Percentiles rank a stretch among this genome's conserved stretches.
Conservation (phyloP, 2,113 vertebrate genomes). For the Callospermophilus lateralis region DNA sequence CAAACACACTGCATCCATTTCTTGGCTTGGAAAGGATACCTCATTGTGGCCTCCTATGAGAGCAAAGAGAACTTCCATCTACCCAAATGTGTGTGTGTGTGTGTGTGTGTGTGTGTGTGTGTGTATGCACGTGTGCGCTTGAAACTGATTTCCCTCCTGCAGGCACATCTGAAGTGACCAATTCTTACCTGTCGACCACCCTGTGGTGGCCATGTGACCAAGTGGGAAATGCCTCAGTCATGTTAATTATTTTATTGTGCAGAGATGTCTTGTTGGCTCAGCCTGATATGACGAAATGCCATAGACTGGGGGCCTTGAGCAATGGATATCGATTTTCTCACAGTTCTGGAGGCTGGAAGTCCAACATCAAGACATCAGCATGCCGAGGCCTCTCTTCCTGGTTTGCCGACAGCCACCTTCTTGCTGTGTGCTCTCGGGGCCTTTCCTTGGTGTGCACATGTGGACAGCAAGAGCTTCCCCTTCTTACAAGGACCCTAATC, state of each 20-base stretch:
- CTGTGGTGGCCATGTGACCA: neutral
- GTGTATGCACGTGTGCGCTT: neutral
- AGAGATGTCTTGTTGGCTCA: neutral
- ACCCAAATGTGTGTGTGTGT: neutral
- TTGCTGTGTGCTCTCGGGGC: rapidly evolving
- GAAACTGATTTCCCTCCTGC: neutral
- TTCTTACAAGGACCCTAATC: neutral
- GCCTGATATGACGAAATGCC: neutral
- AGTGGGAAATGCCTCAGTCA: neutral
- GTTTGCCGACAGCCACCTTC: neutral
- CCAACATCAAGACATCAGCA: neutral
- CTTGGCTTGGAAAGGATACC: neutral
- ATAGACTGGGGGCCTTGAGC: neutral
- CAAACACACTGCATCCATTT: neutral
- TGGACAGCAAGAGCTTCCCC: rapidly evolving
- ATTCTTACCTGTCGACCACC: neutral
- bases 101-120: neutral
- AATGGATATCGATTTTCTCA: neutral
- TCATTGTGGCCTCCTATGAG: neutral
- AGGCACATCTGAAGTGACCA: neutral
- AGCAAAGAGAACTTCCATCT: neutral
- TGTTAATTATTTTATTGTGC: neutral
- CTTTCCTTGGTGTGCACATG: neutral
- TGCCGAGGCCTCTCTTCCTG: neutral
- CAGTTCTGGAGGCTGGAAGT: neutral